A percentile compares a stretch with the other conserved stretches of the same genome.
Evolutionary conservation across 2,797 vertebrate species (phyloP).

Genomic region (Nannoperca australis): DNA sequence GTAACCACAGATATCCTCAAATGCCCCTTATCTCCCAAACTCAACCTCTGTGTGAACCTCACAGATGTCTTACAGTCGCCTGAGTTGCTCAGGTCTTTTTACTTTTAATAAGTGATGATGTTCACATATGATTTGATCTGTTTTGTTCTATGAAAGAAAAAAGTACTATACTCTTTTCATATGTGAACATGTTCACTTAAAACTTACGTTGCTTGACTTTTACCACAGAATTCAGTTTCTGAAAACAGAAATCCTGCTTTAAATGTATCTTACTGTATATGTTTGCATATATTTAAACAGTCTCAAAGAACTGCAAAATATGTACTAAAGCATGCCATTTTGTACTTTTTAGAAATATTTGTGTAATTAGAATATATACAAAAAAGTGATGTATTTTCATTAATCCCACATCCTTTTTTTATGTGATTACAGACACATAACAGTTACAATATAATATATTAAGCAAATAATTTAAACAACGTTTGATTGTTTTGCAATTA

Average conservation of each 20-base stretch:
- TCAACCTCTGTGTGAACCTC: constrained; percentile 75
- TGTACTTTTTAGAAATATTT: neutral
- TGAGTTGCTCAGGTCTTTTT: neutral
- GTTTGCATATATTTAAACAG: neutral
- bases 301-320: neutral
- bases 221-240: neutral
- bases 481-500: neutral
- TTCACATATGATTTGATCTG: neutral
- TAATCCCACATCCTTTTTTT: neutral
- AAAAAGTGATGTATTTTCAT: neutral
- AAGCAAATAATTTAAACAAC: neutral
- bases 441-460: neutral
- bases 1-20: constrained; percentile 64
- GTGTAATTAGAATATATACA: neutral
- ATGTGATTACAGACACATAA: neutral
- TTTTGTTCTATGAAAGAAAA: neutral
- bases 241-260: neutral
- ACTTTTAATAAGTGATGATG: neutral
- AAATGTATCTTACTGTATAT: neutral
- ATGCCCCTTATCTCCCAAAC: constrained; percentile 69
- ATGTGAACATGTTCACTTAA: neutral
- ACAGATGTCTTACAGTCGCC: constrained; percentile 70
- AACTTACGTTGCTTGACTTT: neutral
- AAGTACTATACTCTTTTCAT: neutral
- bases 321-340: neutral